These are phyloP conservation scores for Drosophila pegasa DNA, from an alignment of 2,888 invertebrate species.

Conservation along the genomic window DNA sequence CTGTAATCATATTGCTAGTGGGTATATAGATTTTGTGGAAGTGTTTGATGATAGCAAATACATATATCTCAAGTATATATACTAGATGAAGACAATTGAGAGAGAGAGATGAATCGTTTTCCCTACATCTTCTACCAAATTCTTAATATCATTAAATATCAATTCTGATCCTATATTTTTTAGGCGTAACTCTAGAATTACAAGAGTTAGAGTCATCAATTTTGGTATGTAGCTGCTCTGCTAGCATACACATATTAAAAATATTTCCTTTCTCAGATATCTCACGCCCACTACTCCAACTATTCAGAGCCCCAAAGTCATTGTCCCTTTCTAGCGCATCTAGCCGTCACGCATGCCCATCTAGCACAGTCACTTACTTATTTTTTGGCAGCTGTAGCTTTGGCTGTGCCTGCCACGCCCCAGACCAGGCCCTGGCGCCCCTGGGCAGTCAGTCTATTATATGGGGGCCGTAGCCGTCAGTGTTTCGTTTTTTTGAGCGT, in stretches of 20 bases:
- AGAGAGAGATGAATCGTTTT: too few relatives aligned
- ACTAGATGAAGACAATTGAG: too few relatives aligned
- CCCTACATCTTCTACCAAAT: too few relatives aligned
- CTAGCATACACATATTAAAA: background rate
- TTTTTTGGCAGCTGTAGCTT: constrained; percentile 47
- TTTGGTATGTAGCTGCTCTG: background rate
- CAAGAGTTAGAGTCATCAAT: background rate
- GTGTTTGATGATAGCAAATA: too few relatives aligned
- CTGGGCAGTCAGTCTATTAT: constrained; percentile 51
- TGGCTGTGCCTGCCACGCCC: constrained; percentile 39
- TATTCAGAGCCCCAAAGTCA: too few relatives aligned
- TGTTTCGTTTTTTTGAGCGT: constrained; percentile 62
- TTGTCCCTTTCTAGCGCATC: background rate
- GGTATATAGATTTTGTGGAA: background rate
- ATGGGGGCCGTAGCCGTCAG: constrained; percentile 46
- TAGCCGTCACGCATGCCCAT: background rate
- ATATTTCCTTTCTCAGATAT: background rate
- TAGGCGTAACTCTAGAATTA: background rate
- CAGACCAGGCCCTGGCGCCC: constrained; percentile 15
- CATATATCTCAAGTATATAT: too few relatives aligned
- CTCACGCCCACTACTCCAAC: background rate
- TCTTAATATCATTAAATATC: too few relatives aligned
- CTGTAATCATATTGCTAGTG: constrained; percentile 7
- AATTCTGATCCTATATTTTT: background rate
- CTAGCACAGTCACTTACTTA: background rate